Percentiles rank a stretch among this genome's conserved stretches.
phyloP scores from a whole-genome alignment of 1,140 invertebrate species.

The Babylonia areolata region DNA sequence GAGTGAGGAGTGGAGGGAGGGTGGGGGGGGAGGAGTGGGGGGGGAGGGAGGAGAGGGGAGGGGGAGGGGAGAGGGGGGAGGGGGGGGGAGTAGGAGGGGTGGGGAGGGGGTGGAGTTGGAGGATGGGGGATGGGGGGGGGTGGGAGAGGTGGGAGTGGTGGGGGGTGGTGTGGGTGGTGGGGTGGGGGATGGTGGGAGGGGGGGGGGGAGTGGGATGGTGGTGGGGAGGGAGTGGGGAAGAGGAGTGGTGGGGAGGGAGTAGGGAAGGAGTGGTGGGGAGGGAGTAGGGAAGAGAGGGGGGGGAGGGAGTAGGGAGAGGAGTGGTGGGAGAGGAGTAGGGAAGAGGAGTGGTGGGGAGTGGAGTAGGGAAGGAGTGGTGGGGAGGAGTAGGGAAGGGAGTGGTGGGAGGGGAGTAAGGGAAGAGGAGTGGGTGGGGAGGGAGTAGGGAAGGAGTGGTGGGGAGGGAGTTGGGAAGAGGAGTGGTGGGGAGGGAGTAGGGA shows the following conservation, averaged over 20 bases:
- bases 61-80: background rate
- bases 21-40: too few species aligned
- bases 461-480: too few species aligned
- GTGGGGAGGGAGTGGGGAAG: too few species aligned
- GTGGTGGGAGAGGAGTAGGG: background rate
- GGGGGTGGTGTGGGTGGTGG: too few species aligned
- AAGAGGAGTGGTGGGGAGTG: background rate
- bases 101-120: too few species aligned
- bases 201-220: background rate
- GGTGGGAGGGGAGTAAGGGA: background rate
- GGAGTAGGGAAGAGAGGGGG: background rate
- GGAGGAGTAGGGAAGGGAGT: background rate
- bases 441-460: background rate
- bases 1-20: too few species aligned
- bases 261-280: background rate
- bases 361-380: background rate
- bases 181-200: background rate
- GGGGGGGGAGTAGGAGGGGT: too few species aligned
- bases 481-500: background rate
- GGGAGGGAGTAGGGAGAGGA: background rate
- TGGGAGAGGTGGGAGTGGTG: background rate
- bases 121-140: too few species aligned
- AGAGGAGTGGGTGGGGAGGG: background rate
- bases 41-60: background rate
- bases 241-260: background rate